These are phyloP conservation scores for Hydropsyche tenuis DNA, from an alignment of 1,140 invertebrate species.

Conservation along the genomic window DNA sequence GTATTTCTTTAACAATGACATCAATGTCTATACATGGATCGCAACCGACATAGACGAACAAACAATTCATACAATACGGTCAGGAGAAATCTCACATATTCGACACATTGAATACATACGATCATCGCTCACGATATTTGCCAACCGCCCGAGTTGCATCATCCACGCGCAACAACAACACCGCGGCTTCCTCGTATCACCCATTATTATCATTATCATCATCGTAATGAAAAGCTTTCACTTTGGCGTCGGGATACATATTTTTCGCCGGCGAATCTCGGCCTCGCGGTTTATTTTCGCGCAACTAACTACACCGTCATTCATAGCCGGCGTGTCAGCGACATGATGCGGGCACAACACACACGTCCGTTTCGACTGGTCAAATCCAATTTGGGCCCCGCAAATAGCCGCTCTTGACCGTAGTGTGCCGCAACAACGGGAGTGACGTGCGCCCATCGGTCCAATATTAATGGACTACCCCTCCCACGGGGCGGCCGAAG, in stretches of 20 bases:
- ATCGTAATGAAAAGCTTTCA: too few relatives aligned
- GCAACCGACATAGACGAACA: too few relatives aligned
- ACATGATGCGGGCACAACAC: background rate
- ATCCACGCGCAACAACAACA: background rate
- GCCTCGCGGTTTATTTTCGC: slow-evolving; percentile 22
- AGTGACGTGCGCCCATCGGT: slow-evolving; percentile 4
- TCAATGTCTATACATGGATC: too few relatives aligned
- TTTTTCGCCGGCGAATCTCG: background rate
- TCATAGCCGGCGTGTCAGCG: slow-evolving; percentile 9
- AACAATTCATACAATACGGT: too few relatives aligned
- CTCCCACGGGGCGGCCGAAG: background rate
- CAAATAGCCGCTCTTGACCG: slow-evolving; percentile 39
- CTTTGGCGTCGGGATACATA: too few relatives aligned
- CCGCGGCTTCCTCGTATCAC: background rate
- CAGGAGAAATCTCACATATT: too few relatives aligned
- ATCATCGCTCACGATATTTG: background rate
- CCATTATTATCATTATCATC: too few relatives aligned
- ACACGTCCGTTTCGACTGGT: slow-evolving; percentile 28
- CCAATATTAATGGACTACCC: slow-evolving; percentile 17
- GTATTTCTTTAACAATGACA: too few relatives aligned
- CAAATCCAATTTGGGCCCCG: slow-evolving; percentile 27
- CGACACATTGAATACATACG: too few relatives aligned
- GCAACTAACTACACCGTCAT: slow-evolving; percentile 37
- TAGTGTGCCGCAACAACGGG: slow-evolving; percentile 21
- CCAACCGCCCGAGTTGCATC: background rate